phyloP scores from a whole-genome alignment of 2,797 vertebrate genomes.

The Pangasius krempfi region DNA sequence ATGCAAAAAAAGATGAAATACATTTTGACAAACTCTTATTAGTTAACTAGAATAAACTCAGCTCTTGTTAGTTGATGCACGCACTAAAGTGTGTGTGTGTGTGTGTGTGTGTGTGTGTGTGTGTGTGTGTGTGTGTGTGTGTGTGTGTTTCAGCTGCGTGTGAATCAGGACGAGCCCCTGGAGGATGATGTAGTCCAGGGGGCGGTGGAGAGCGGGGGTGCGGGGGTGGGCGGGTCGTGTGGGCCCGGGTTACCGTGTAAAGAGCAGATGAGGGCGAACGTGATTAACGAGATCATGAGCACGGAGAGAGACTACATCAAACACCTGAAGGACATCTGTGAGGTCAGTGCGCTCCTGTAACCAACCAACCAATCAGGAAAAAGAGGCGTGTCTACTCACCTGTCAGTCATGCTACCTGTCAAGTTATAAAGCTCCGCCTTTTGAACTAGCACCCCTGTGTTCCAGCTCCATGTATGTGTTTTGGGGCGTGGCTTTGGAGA shows the following conservation, averaged over 20 bases:
- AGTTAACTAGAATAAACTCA: neutral
- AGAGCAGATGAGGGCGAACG: slow-evolving; percentile 95
- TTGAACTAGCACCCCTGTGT: neutral
- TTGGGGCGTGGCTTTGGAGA: neutral
- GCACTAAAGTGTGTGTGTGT: no score
- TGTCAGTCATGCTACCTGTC: neutral
- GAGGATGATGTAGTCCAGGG: slow-evolving; percentile 82
- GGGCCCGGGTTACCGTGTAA: slow-evolving; percentile 87
- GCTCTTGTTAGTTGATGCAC: neutral
- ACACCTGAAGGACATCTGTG: slow-evolving; percentile 94
- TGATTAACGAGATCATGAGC: slow-evolving; percentile 96
- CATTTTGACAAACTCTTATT: neutral
- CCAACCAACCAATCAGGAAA: neutral
- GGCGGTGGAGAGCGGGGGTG: slow-evolving; percentile 67
- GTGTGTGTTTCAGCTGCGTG: slow-evolving; percentile 77
- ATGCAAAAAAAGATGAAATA: neutral
- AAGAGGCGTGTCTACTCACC: neutral
- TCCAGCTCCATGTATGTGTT: neutral
- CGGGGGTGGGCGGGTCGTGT: slow-evolving; percentile 67
- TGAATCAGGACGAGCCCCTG: slow-evolving; percentile 94
- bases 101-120: no score
- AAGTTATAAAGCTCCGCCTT: neutral
- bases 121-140: neutral
- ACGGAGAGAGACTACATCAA: slow-evolving; percentile 97
- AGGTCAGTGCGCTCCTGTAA: slow-evolving; percentile 74